phyloP scores from a whole-genome alignment of 2,797 vertebrate species.

The Enteromius anoplus region DNA sequence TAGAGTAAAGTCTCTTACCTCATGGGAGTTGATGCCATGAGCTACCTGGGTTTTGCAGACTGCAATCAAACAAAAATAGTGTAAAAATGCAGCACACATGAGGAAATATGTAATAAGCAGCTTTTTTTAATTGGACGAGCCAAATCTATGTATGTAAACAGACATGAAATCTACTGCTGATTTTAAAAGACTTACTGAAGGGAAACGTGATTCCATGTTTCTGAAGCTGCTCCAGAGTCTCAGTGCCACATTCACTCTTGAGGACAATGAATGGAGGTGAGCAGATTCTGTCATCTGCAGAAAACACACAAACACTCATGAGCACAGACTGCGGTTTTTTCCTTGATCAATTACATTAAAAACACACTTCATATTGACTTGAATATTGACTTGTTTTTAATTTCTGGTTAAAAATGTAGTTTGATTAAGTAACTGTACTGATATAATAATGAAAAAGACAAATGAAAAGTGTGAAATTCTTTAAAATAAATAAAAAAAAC shows the following conservation, averaged over 20 bases:
- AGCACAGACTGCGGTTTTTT: background rate
- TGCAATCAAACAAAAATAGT: constrained; percentile 67
- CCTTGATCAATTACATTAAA: background rate
- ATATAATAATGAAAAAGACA: background rate
- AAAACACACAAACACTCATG: constrained; percentile 33
- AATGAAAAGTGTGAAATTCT: background rate
- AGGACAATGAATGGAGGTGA: constrained; percentile 88
- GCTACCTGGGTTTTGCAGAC: constrained; percentile 99
- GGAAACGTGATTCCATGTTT: constrained; percentile 85
- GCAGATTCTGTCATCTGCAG: constrained; percentile 79
- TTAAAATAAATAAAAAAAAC: background rate
- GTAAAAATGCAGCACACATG: background rate
- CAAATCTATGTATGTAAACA: background rate
- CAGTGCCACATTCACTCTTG: constrained; percentile 78
- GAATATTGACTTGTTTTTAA: no score
- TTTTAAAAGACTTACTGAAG: constrained; percentile 82
- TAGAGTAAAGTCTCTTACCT: constrained; percentile 83
- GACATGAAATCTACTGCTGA: background rate
- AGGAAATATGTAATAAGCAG: background rate
- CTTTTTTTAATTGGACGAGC: background rate
- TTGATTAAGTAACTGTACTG: no score
- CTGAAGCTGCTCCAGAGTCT: constrained; percentile 80
- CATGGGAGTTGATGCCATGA: constrained; percentile 96
- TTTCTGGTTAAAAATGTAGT: background rate
- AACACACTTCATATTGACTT: background rate